phyloP scores from a whole-genome alignment of 2,797 vertebrate species.

The Lagorchestes hirsutus region DNA sequence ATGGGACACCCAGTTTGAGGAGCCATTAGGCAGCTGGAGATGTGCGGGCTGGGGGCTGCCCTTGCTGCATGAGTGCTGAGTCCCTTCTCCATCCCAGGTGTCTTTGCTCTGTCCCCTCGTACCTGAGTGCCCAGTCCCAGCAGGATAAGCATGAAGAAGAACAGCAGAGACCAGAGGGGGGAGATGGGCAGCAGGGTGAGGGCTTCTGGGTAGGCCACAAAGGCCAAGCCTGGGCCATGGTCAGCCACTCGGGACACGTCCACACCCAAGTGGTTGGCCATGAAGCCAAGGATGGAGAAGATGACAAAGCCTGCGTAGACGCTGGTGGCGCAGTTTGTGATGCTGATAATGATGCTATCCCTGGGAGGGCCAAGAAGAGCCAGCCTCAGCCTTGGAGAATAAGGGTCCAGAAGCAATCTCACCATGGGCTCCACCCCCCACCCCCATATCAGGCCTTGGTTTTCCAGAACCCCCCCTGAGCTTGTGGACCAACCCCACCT shows the following conservation, averaged over 20 bases:
- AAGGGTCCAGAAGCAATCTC: neutral
- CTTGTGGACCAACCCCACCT: neutral
- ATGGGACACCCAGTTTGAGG: neutral
- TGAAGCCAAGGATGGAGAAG: slow-evolving; percentile 99
- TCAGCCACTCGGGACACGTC: slow-evolving; percentile 96
- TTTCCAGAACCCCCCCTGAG: neutral
- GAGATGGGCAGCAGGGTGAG: slow-evolving; percentile 97
- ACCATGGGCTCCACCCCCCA: neutral
- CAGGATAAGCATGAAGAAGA: slow-evolving; percentile 99
- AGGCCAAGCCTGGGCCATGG: slow-evolving; percentile 97
- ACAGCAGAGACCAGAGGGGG: slow-evolving; percentile 97
- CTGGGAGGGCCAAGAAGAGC: slow-evolving; percentile 81
- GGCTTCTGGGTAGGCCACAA: slow-evolving; percentile 98
- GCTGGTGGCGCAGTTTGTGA: slow-evolving; percentile 98
- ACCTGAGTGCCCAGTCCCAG: slow-evolving; percentile 98
- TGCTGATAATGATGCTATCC: slow-evolving; percentile 99
- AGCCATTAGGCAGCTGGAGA: neutral
- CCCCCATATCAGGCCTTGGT: neutral
- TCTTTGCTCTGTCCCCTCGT: rapidly evolving
- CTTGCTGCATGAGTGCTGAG: neutral
- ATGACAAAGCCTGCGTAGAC: slow-evolving; percentile 98
- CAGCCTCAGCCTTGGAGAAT: slow-evolving; percentile 27
- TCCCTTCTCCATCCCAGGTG: neutral
- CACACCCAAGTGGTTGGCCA: slow-evolving; percentile 96
- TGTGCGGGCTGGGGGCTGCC: neutral